phyloP scores from a whole-genome alignment of 2,113 vertebrate species.

The Micronycteris hirsuta region DNA sequence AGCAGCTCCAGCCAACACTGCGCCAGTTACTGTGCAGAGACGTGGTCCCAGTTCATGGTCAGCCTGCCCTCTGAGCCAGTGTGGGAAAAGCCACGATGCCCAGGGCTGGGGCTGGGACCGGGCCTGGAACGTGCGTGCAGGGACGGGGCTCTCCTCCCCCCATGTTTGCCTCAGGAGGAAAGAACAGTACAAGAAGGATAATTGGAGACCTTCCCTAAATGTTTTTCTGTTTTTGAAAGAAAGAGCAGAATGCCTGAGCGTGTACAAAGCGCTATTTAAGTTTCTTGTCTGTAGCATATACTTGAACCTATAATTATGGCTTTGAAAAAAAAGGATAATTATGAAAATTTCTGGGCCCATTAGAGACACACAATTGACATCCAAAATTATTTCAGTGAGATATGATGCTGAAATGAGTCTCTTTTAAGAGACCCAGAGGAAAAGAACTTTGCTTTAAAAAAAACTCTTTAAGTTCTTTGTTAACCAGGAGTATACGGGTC shows the following conservation, averaged over 20 bases:
- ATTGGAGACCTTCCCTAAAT: slow-evolving; percentile 34
- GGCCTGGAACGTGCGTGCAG: background rate
- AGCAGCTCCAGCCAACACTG: background rate
- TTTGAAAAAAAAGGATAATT: slow-evolving; percentile 52
- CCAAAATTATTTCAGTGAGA: slow-evolving; percentile 39
- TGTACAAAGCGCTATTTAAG: slow-evolving; percentile 51
- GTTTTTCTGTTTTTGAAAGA: background rate
- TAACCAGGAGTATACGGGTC: background rate
- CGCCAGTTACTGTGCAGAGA: background rate
- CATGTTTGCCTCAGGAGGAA: background rate
- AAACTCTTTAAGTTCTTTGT: slow-evolving; percentile 16
- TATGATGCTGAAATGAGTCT: slow-evolving; percentile 44
- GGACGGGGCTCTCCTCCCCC: background rate
- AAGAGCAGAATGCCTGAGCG: slow-evolving; percentile 13
- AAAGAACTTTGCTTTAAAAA: slow-evolving; percentile 48
- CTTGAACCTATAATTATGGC: slow-evolving; percentile 48
- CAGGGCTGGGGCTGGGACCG: background rate
- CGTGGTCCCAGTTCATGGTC: background rate
- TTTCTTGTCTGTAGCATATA: slow-evolving; percentile 35
- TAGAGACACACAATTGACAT: slow-evolving; percentile 56
- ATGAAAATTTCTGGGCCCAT: slow-evolving; percentile 53
- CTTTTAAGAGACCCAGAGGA: background rate
- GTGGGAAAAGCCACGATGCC: background rate
- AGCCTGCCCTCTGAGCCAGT: background rate
- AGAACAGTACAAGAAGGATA: slow-evolving; percentile 23